Percentiles rank a stretch among this genome's conserved stretches.
phyloP scores from a whole-genome alignment of 2,888 invertebrate genomes.

The Blastobasis lacticolella region DNA sequence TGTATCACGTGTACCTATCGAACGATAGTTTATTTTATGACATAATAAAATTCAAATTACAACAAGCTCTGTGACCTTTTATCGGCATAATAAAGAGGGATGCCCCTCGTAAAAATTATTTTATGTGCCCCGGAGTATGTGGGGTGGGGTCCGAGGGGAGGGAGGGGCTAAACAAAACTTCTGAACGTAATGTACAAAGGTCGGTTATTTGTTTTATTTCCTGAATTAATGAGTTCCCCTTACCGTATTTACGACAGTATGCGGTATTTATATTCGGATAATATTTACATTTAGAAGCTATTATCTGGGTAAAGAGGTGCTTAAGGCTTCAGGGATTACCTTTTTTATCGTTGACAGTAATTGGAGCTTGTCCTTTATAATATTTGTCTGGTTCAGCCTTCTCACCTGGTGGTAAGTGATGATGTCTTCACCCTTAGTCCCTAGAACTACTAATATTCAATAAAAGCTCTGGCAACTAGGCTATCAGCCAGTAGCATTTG shows the following conservation, averaged over 20 bases:
- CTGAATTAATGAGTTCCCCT: constrained; percentile 4
- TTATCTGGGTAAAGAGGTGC: no score
- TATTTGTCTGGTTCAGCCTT: background rate
- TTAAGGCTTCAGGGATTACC: no score
- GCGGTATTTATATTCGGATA: no score
- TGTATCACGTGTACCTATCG: constrained; percentile 7
- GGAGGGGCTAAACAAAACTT: constrained; percentile 17
- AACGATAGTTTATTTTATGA: constrained; percentile 26
- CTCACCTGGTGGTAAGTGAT: no score
- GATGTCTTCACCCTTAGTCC: no score
- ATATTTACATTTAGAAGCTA: no score
- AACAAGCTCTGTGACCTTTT: constrained; percentile 29
- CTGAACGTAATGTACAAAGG: constrained; percentile 8
- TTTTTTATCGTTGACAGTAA: no score
- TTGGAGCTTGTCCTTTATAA: background rate
- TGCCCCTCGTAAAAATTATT: constrained; percentile 29
- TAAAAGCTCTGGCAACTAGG: no score
- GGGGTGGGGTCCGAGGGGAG: constrained; percentile 14
- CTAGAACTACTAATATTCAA: no score
- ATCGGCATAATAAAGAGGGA: constrained; percentile 27
- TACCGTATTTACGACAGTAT: background rate
- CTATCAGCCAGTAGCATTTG: no score
- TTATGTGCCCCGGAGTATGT: constrained; percentile 15
- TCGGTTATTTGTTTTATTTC: constrained; percentile 11
- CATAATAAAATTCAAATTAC: constrained; percentile 32